Conservation (phyloP, 2,888 invertebrate genomes). For the Lamproptera curius region DNA sequence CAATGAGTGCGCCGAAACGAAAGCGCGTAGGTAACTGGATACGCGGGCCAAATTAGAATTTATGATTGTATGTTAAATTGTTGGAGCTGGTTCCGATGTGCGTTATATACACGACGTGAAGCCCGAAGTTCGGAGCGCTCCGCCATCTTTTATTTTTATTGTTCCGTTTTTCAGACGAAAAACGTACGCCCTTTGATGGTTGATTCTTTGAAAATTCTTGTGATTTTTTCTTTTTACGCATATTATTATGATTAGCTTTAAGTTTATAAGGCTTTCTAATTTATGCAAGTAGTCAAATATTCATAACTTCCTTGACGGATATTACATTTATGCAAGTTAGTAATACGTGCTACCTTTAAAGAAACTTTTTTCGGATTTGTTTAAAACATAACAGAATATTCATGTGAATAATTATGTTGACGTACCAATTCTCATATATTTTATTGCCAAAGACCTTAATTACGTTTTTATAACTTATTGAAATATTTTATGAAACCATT, state of each 20-base stretch:
- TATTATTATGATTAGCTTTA: too few relatives aligned
- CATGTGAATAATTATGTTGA: background rate
- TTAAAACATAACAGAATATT: too few relatives aligned
- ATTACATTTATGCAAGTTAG: too few relatives aligned
- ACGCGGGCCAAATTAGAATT: slow-evolving; percentile 74
- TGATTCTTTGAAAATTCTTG: background rate
- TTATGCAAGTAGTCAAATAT: too few relatives aligned
- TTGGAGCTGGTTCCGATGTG: slow-evolving; percentile 63
- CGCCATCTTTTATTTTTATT: slow-evolving; percentile 12
- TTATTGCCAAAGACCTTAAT: too few relatives aligned
- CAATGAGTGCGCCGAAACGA: too few relatives aligned
- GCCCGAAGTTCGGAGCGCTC: slow-evolving; percentile 41
- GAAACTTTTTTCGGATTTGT: too few relatives aligned
- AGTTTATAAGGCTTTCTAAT: too few relatives aligned
- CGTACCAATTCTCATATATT: background rate
- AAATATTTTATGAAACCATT: too few relatives aligned
- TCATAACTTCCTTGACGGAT: too few relatives aligned
- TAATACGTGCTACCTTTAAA: too few relatives aligned
- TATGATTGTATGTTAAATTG: slow-evolving; percentile 77
- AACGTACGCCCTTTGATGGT: slow-evolving; percentile 6
- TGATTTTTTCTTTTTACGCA: background rate
- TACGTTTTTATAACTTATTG: too few relatives aligned
- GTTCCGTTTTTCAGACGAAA: slow-evolving; percentile 11
- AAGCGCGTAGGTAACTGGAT: slow-evolving; percentile 70
- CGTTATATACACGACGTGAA: slow-evolving; percentile 27